Evolutionary conservation across 2,113 vertebrate genomes (phyloP).

Genomic region (Petrocephalus zakoni): DNA sequence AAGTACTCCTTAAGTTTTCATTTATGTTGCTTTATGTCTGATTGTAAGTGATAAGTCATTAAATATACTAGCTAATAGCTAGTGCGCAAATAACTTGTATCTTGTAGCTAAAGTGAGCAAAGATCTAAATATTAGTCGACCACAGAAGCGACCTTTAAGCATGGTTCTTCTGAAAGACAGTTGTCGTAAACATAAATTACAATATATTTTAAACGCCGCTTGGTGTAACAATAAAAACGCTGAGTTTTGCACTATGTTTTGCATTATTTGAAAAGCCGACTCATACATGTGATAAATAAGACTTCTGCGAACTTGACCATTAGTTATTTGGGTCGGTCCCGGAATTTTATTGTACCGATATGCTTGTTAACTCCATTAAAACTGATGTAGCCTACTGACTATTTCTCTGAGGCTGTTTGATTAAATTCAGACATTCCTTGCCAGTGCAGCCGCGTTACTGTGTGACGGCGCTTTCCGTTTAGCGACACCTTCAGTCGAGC

Average conservation of each 20-base stretch:
- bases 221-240: neutral
- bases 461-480: conserved; percentile 54
- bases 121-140: neutral
- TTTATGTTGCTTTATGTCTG: neutral
- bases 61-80: neutral
- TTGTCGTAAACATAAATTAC: neutral
- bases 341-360: conserved; percentile 51
- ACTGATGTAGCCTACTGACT: conserved; percentile 53
- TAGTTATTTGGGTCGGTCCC: conserved; percentile 52
- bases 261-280: neutral
- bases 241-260: neutral
- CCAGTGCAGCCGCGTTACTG: conserved; percentile 37
- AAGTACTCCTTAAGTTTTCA: neutral
- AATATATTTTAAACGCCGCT: neutral
- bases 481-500: conserved; percentile 63
- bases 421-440: conserved; percentile 52
- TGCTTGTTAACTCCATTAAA: conserved; percentile 55
- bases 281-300: neutral
- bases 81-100: neutral
- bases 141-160: neutral
- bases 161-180: neutral
- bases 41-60: neutral
- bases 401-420: conserved; percentile 54
- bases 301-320: conserved; percentile 38
- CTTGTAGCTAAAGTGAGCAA: neutral